Percentiles rank a stretch among this genome's conserved stretches.
These are phyloP conservation scores for Sesamia inferens DNA, from an alignment of 2,888 invertebrate species.

Conservation along the genomic window DNA sequence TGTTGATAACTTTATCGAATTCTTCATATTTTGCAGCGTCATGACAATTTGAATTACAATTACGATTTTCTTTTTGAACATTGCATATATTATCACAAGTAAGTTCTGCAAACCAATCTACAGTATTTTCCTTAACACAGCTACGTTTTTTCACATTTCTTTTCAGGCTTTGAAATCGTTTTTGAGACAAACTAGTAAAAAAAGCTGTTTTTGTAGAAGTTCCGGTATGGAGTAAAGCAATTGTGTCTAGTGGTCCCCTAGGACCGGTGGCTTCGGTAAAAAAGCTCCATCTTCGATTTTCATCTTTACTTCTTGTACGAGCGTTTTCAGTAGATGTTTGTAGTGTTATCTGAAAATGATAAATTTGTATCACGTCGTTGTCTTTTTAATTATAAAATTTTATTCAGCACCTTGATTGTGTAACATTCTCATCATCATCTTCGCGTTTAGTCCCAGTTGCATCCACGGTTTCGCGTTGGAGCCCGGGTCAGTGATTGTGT, in stretches of 20 bases:
- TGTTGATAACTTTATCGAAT: slow-evolving; percentile 3
- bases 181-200: slow-evolving; percentile 13
- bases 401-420: too few relatives aligned
- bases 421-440: too few relatives aligned
- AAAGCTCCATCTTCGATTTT: slow-evolving; percentile 29
- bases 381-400: background rate
- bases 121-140: slow-evolving; percentile 27
- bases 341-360: slow-evolving; percentile 29
- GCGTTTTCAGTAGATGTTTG: background rate
- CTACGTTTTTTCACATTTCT: slow-evolving; percentile 18
- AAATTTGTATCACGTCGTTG: background rate
- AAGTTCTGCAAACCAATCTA: slow-evolving; percentile 42
- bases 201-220: background rate
- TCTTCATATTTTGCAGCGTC: slow-evolving; percentile 8
- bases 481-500: too few relatives aligned
- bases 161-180: slow-evolving; percentile 19
- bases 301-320: background rate
- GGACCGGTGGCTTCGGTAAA: slow-evolving; percentile 6
- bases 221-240: slow-evolving; percentile 1
- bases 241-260: slow-evolving; percentile 10
- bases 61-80: background rate
- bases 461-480: too few relatives aligned
- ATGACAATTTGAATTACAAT: slow-evolving; percentile 18
- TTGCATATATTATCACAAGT: background rate
- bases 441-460: too few relatives aligned